Percentiles rank a stretch among this genome's conserved stretches.
Conservation (phyloP, 2,888 invertebrate species). For the Endomychus coccineus region DNA sequence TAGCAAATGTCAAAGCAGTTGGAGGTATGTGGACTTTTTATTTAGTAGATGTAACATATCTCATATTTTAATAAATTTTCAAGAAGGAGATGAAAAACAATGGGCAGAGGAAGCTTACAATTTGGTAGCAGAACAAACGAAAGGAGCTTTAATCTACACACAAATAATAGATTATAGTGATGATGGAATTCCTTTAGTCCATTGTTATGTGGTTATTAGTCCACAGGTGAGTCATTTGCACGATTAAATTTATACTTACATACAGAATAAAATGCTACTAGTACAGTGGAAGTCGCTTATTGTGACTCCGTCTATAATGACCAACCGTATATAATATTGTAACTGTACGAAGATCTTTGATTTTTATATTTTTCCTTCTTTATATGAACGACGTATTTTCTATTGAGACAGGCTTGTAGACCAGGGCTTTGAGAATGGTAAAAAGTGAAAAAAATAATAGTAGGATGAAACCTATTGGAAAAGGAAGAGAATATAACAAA, state of each 20-base stretch:
- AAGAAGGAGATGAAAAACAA: constrained; percentile 41
- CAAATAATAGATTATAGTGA: constrained; percentile 81
- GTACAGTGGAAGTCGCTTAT: constrained; percentile 8
- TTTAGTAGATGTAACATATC: constrained; percentile 1
- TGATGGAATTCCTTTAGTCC: constrained; percentile 55
- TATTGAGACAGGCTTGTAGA: too few relatives aligned
- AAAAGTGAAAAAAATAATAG: too few relatives aligned
- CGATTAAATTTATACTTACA: too few relatives aligned
- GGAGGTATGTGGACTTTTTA: constrained; percentile 49
- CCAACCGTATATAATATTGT: constrained; percentile 10
- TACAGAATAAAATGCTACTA: too few relatives aligned
- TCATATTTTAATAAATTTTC: constrained; percentile 3
- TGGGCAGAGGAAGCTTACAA: constrained; percentile 75
- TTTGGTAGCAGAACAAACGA: constrained; percentile 71
- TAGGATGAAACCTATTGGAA: too few relatives aligned
- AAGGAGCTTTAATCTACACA: constrained; percentile 78
- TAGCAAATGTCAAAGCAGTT: constrained; percentile 80
- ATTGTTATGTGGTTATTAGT: constrained; percentile 45
- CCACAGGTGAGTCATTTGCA: constrained; percentile 55
- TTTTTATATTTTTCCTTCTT: constrained; percentile 7
- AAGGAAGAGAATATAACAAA: too few relatives aligned
- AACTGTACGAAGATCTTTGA: constrained; percentile 8
- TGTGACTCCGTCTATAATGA: constrained; percentile 14
- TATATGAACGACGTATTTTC: too few relatives aligned
- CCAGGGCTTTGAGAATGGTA: too few relatives aligned